A percentile compares a stretch with the other conserved stretches of the same genome.
Conservation (phyloP, 2,113 vertebrate species). For the Probosciger aterrimus region DNA sequence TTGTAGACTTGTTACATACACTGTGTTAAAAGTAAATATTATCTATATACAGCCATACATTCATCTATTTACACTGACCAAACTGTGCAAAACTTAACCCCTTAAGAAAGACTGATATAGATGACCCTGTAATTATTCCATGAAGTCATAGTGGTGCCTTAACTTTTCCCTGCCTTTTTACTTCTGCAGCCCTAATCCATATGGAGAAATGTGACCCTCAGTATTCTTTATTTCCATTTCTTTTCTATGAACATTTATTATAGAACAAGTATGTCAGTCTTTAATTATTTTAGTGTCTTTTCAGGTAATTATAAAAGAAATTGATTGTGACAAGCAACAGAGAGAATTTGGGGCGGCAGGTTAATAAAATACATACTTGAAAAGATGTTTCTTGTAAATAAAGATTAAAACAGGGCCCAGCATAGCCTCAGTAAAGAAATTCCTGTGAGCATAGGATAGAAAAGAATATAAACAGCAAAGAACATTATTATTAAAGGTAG, state of each 20-base stretch:
- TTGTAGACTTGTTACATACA: background rate
- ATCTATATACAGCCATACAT: background rate
- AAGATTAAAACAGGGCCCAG: background rate
- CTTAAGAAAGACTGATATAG: background rate
- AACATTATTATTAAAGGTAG: background rate
- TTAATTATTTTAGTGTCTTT: background rate
- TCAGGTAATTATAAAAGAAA: background rate
- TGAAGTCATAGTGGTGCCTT: background rate
- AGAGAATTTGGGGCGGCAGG: background rate
- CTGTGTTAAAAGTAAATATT: background rate
- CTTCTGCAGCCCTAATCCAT: background rate
- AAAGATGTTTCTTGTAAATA: background rate
- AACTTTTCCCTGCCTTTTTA: background rate
- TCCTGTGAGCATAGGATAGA: background rate
- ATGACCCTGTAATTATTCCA: background rate
- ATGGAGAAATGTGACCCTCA: background rate
- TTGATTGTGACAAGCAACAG: background rate
- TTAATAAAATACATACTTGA: background rate
- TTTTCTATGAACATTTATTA: background rate
- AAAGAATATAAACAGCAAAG: background rate
- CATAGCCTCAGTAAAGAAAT: background rate
- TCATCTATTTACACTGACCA: background rate
- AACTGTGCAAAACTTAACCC: background rate
- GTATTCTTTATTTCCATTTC: background rate
- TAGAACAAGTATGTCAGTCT: background rate